A percentile compares a stretch with the other conserved stretches of the same genome.
Evolutionary conservation across 1,140 invertebrate species (phyloP).

Genomic region (Drosophila dunni): DNA sequence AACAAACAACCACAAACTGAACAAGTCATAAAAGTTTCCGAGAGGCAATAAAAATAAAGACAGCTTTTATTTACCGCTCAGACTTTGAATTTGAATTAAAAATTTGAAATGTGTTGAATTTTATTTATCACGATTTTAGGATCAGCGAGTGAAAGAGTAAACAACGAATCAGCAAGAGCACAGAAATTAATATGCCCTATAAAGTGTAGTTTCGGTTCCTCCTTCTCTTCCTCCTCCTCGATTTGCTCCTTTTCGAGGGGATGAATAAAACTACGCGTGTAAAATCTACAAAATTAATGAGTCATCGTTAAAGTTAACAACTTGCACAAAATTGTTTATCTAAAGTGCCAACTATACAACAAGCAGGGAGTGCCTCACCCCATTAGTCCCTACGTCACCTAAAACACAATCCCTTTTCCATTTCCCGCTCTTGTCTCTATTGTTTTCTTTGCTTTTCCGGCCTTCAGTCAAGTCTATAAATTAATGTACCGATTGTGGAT

Average conservation of each 20-base stretch:
- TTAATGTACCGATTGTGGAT: slow-evolving; percentile 70
- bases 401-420: not conserved
- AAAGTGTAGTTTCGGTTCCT: too few relatives aligned
- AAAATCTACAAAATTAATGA: slow-evolving; percentile 78
- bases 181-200: not conserved
- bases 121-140: slow-evolving; percentile 8
- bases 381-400: not conserved
- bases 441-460: not conserved
- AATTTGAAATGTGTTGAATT: slow-evolving; percentile 10
- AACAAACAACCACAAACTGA: slow-evolving; percentile 3
- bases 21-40: not conserved
- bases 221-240: not conserved
- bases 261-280: slow-evolving; percentile 50
- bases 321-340: slow-evolving; percentile 83
- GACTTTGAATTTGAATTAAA: slow-evolving; percentile 26
- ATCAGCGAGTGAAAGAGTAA: slow-evolving; percentile 13
- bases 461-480: slow-evolving; percentile 52
- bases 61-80: slow-evolving; percentile 15
- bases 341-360: slow-evolving; percentile 66
- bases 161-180: slow-evolving; percentile 71
- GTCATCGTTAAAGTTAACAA: slow-evolving; percentile 84
- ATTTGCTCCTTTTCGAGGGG: not conserved
- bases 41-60: slow-evolving; percentile 8
- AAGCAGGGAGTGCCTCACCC: not conserved
- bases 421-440: not conserved